Conservation (phyloP, 2,113 vertebrate genomes). For the Rhabdornis inornatus region DNA sequence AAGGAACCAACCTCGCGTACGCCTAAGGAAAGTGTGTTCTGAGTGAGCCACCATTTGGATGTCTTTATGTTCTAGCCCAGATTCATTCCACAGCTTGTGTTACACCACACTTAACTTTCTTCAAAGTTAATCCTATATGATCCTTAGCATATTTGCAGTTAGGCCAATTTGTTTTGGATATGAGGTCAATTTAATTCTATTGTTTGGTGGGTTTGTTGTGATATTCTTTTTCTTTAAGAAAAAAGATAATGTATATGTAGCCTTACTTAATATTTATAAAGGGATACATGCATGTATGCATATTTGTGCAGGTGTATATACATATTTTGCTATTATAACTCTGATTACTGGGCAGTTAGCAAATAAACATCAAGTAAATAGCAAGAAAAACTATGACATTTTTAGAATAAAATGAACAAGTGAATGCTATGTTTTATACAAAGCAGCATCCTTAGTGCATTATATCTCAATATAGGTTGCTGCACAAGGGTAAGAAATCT, state of each 20-base stretch:
- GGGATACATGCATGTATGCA: not conserved
- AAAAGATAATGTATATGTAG: not conserved
- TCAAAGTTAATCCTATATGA: conserved; percentile 36
- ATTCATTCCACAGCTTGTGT: conserved; percentile 57
- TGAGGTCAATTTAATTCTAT: not conserved
- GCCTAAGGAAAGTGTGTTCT: conserved; percentile 45
- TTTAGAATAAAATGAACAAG: not conserved
- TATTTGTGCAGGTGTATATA: not conserved
- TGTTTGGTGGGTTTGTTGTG: not conserved
- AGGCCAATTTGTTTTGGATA: not conserved
- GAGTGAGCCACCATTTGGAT: conserved; percentile 53
- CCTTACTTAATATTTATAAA: not conserved
- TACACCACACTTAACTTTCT: conserved; percentile 43
- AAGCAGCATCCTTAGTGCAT: not conserved
- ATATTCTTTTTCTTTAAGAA: not conserved
- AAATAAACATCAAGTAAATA: not conserved
- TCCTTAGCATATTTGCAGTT: not conserved
- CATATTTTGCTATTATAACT: not conserved
- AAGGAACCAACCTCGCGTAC: conserved; percentile 44
- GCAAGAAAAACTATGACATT: not conserved
- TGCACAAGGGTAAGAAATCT: not conserved
- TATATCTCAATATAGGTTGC: not conserved
- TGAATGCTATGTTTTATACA: not conserved
- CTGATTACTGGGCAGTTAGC: not conserved
- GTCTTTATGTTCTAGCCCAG: conserved; percentile 63